Evolutionary conservation across 2,113 vertebrate species (phyloP).

Genomic region (Tragulus kanchil): DNA sequence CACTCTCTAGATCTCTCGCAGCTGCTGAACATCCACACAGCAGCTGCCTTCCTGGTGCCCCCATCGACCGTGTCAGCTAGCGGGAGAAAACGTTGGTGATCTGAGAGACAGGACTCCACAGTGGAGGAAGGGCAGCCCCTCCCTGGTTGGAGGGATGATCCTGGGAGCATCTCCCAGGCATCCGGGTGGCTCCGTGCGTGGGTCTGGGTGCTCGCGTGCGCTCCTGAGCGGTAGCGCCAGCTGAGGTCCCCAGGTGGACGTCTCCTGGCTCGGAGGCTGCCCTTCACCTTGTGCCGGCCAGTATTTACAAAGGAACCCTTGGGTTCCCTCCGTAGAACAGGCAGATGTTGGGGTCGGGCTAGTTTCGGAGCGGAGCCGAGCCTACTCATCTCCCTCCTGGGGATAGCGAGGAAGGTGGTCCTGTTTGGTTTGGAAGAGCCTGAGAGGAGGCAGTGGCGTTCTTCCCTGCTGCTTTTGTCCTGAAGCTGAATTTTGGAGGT

Average conservation of each 20-base stretch:
- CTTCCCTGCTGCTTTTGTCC: conserved; percentile 54
- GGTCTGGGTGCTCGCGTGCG: neutral
- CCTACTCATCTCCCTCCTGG: conserved; percentile 16
- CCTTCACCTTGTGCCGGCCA: neutral
- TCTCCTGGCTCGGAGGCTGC: neutral
- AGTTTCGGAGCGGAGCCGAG: conserved; percentile 17
- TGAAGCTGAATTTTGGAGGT: conserved; percentile 59
- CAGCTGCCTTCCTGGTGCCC: neutral
- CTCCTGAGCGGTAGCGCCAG: neutral
- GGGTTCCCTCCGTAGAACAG: neutral
- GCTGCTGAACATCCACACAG: conserved; percentile 30
- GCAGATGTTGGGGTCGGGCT: conserved; percentile 45
- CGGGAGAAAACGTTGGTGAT: conserved; percentile 31
- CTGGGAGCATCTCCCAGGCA: neutral
- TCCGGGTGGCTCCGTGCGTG: neutral
- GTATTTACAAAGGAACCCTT: conserved; percentile 14
- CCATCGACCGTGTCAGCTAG: neutral
- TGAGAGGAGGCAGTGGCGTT: neutral
- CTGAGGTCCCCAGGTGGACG: conserved; percentile 11
- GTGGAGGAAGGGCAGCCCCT: neutral
- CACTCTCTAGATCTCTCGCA: conserved; percentile 49
- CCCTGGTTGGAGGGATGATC: neutral
- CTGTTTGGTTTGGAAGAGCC: conserved; percentile 50
- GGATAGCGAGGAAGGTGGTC: conserved; percentile 48
- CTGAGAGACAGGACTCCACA: conserved; percentile 11